Conservation (phyloP, 2,888 invertebrate genomes). For the Beris morrisii region DNA sequence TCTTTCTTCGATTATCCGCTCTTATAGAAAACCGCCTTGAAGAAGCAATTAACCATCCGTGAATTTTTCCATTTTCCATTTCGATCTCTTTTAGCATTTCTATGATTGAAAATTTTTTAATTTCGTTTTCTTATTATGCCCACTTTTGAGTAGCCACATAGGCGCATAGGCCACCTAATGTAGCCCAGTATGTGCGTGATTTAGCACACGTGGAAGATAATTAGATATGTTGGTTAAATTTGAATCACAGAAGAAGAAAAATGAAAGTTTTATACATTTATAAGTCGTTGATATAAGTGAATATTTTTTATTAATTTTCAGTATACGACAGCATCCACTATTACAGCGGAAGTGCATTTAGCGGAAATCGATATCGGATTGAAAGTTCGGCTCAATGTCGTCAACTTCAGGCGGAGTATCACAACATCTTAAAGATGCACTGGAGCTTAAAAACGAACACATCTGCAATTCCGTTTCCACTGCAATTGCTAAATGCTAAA, state of each 20-base stretch:
- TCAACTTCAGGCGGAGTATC: slow-evolving; percentile 42
- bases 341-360: slow-evolving; percentile 73
- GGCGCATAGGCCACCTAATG: not conserved
- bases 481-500: slow-evolving; percentile 44
- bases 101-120: too few species aligned
- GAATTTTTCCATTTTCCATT: too few species aligned
- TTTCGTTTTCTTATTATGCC: too few species aligned
- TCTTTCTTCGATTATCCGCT: too few species aligned
- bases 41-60: too few species aligned
- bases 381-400: slow-evolving; percentile 54
- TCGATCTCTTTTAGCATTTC: too few species aligned
- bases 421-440: slow-evolving; percentile 39
- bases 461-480: slow-evolving; percentile 46
- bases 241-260: not conserved
- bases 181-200: not conserved
- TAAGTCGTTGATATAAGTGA: not conserved
- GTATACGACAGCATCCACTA: slow-evolving; percentile 70
- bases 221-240: not conserved
- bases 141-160: too few species aligned
- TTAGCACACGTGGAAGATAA: slow-evolving; percentile 1
- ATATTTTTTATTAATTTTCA: slow-evolving; percentile 47
- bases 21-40: too few species aligned
- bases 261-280: slow-evolving; percentile 14
- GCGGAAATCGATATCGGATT: slow-evolving; percentile 74
- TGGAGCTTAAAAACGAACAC: slow-evolving; percentile 41